Evolutionary conservation across 2,888 invertebrate species (phyloP).

Genomic region (Philopedon plagiatum): DNA sequence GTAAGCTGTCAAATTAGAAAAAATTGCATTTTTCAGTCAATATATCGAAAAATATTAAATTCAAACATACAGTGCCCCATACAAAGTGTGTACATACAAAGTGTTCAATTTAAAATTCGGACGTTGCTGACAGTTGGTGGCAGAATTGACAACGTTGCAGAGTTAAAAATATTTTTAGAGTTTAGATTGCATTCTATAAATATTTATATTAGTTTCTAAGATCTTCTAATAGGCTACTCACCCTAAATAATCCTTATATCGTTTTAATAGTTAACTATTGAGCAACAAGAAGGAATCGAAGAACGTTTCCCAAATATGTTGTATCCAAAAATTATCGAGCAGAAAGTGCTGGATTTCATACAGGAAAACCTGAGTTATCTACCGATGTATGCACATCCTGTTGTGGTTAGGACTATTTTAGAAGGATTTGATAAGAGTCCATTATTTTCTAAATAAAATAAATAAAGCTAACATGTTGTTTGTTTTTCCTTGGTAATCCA

Average conservation of each 20-base stretch:
- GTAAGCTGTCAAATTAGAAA: too few species aligned
- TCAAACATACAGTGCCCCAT: too few species aligned
- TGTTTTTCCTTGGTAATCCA: neutral
- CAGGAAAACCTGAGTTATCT: constrained; percentile 60
- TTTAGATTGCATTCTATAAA: too few species aligned
- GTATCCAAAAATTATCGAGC: constrained; percentile 60
- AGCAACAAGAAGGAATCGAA: constrained; percentile 57
- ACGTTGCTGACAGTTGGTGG: too few species aligned
- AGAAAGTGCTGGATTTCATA: constrained; percentile 63
- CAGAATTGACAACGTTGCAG: too few species aligned
- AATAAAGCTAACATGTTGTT: neutral
- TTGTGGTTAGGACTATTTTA: constrained; percentile 60
- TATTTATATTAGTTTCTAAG: too few species aligned
- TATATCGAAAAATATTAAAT: too few species aligned
- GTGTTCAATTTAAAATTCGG: too few species aligned
- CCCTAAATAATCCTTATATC: neutral
- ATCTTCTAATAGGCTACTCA: neutral
- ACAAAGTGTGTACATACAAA: too few species aligned
- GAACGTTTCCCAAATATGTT: constrained; percentile 58
- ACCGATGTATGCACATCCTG: constrained; percentile 67
- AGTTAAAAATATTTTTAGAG: too few species aligned
- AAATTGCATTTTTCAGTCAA: too few species aligned
- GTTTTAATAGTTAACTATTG: constrained; percentile 57
- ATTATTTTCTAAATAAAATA: constrained; percentile 57
- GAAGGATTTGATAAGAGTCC: constrained; percentile 62